Percentiles rank a stretch among this genome's conserved stretches.
These are phyloP conservation scores for Fundulus diaphanus DNA, from an alignment of 2,797 vertebrate genomes.

Conservation along the genomic window DNA sequence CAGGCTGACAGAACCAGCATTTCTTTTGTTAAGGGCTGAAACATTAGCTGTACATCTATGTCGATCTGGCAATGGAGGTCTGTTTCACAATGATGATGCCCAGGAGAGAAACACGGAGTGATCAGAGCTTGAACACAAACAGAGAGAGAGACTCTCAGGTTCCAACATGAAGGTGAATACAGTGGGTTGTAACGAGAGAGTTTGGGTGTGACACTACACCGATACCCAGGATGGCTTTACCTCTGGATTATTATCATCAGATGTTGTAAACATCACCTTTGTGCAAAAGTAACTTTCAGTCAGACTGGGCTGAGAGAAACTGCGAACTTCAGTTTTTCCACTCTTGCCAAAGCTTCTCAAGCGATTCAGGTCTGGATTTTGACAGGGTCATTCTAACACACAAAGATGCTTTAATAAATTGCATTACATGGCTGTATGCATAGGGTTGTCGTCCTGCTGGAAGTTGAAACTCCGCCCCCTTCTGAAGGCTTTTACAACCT, in stretches of 20 bases:
- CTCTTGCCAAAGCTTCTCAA: background rate
- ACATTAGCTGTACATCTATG: conserved; percentile 71
- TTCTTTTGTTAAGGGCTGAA: conserved; percentile 72
- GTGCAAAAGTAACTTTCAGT: background rate
- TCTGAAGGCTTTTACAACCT: background rate
- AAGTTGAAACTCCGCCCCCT: background rate
- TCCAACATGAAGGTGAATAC: conserved; percentile 55
- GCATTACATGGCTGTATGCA: background rate
- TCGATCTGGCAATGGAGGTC: conserved; percentile 50
- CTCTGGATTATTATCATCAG: conserved; percentile 7
- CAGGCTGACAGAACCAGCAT: conserved; percentile 27
- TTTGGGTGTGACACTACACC: conserved; percentile 47
- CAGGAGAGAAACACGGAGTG: conserved; percentile 63
- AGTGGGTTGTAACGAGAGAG: conserved; percentile 70
- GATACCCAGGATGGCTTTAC: conserved; percentile 49
- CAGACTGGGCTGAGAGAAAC: background rate
- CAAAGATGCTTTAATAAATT: background rate
- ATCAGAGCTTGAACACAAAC: conserved; percentile 50
- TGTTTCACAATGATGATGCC: conserved; percentile 56
- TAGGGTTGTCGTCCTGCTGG: background rate
- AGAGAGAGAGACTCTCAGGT: conserved; percentile 62
- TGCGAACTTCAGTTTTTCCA: background rate
- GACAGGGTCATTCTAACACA: background rate
- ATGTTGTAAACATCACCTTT: background rate
- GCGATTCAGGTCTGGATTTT: background rate